Evolutionary conservation across 2,797 vertebrate species (phyloP).

Genomic region (Neosilurus hyrtlii): DNA sequence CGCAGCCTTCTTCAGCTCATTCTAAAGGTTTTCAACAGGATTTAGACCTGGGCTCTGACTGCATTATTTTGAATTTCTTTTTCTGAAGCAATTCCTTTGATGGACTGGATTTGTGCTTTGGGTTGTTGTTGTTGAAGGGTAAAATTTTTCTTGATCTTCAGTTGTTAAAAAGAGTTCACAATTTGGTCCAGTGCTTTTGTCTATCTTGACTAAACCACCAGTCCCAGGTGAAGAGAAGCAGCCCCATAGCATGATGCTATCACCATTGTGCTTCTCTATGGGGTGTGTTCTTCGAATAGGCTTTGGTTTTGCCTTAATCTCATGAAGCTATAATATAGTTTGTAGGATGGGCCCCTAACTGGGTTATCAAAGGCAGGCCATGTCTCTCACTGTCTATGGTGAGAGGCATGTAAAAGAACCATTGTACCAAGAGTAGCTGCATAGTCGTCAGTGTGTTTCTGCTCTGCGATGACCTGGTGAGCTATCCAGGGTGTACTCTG

Average conservation of each 20-base stretch:
- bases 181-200: not conserved
- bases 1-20: not conserved
- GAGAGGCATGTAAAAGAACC: no score
- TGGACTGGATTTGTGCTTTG: slow-evolving; percentile 11
- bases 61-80: not conserved
- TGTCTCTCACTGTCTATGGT: no score
- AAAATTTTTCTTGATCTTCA: slow-evolving; percentile 1
- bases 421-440: no score
- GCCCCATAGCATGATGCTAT: not conserved
- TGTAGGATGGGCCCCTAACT: not conserved
- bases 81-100: slow-evolving; percentile 7
- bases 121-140: not conserved
- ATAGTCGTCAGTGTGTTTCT: no score
- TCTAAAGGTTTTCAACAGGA: not conserved
- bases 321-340: not conserved
- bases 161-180: not conserved
- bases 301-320: not conserved
- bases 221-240: not conserved
- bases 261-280: not conserved
- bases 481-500: no score
- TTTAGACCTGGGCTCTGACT: not conserved
- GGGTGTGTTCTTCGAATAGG: not conserved
- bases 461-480: no score
- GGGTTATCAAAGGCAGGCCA: no score
- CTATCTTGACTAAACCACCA: not conserved